Evolutionary conservation across 2,113 vertebrate genomes (phyloP), one percentile per base, ranked within the genome.

Genomic region (Heterochromis multidens): DNA sequence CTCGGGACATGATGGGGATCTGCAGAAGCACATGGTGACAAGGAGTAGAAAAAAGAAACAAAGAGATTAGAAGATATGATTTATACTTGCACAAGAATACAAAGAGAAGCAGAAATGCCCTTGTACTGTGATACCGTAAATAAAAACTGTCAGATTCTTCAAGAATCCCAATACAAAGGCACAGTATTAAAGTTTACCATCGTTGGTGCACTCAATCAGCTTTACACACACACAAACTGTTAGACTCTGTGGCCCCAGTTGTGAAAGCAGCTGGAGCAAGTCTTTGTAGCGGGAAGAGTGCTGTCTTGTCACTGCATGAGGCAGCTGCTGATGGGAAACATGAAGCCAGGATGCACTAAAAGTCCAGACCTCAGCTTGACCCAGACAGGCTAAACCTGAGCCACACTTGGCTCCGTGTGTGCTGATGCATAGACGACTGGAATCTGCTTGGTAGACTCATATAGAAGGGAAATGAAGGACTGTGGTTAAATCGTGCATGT

Each of bases 291-390:
- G 76, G 80, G 61, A 59, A 80, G 29, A 81, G 65, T 80, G 76
- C 88, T 93, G 84, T 91, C 89, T 80, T 94, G 87, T 91, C 82
- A 57, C 82, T 89, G 88, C 84, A 87, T 59, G 83, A 85, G 70
- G 74, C 82, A 84, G 83, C 91, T 65, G 87, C 77, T 90, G 91
- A 92, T 90, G 86, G 86, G 87, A 94, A 94, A 89, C 91, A 91
- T 91, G 86, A 91, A 90, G 76, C 82, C 87, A 58, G 81, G 79
- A 76, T 72, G 83, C 82, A 35, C 52, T 79, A 65, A 92, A 87
- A 76, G 78, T 86, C n/a, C 81, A 87, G 88, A 87, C 62, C 70
- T 82, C 82, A 60, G 82, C 40, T 87, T 84, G 80, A 80, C 62
- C 63, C 85, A 85, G 83, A 91, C 43, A 43, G 76, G 37, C 59